These are phyloP conservation scores for Lapara coniferarum DNA, from an alignment of 2,888 invertebrate species.

Conservation along the genomic window DNA sequence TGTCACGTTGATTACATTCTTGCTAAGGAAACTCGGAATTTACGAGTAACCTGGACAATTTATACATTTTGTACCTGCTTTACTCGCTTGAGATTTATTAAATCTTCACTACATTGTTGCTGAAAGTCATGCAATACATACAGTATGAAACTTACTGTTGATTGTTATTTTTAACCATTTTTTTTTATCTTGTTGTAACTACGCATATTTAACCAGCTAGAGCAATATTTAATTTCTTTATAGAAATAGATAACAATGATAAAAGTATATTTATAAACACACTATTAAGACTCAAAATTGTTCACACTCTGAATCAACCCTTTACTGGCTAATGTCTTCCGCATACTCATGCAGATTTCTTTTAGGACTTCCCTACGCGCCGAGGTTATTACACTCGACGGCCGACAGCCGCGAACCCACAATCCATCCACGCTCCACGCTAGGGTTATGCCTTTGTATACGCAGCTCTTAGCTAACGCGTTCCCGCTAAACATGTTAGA, in stretches of 20 bases:
- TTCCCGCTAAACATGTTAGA: slow-evolving; percentile 32
- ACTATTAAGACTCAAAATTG: background rate
- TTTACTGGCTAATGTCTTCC: background rate
- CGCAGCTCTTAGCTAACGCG: slow-evolving; percentile 37
- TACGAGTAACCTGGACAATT: background rate
- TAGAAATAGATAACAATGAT: background rate
- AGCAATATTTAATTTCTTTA: no score
- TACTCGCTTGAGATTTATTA: background rate
- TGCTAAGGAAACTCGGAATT: slow-evolving; percentile 3
- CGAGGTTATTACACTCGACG: slow-evolving; percentile 72
- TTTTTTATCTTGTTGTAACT: no score
- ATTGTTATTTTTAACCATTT: no score
- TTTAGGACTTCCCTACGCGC: slow-evolving; percentile 16
- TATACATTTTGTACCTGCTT: background rate
- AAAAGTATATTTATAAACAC: background rate
- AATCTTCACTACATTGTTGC: background rate
- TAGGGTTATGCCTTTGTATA: slow-evolving; percentile 46
- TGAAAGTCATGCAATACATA: no score
- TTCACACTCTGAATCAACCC: background rate
- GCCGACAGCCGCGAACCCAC: background rate
- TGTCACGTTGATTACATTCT: slow-evolving; percentile 7
- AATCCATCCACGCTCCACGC: slow-evolving; percentile 31
- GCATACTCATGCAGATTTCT: slow-evolving; percentile 7
- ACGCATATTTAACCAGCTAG: no score
- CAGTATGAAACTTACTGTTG: no score